phyloP scores from a whole-genome alignment of 1,140 invertebrate species.

The Plodia interpunctella region DNA sequence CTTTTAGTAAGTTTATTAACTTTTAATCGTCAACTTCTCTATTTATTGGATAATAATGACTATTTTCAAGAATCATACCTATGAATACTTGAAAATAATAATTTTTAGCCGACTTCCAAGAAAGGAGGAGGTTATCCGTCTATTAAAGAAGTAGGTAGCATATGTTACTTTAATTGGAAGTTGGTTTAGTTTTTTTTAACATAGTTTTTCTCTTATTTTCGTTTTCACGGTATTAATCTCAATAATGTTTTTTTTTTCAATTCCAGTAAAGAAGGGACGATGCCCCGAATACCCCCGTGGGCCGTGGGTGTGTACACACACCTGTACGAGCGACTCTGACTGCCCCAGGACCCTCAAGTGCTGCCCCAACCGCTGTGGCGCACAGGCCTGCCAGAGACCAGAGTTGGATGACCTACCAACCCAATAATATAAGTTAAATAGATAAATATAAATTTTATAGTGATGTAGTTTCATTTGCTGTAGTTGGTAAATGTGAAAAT shows the following conservation, averaged over 20 bases:
- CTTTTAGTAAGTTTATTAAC: slow-evolving; percentile 32
- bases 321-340: slow-evolving; percentile 77
- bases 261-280: slow-evolving; percentile 75
- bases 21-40: too few species aligned
- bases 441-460: not conserved
- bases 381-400: slow-evolving; percentile 76
- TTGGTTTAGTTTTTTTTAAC: too few species aligned
- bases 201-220: too few species aligned
- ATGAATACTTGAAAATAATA: too few species aligned
- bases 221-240: too few species aligned
- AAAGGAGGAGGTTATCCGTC: too few species aligned
- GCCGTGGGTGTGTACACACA: slow-evolving; percentile 79
- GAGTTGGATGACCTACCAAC: slow-evolving; percentile 13
- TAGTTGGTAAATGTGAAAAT: too few species aligned
- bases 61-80: too few species aligned
- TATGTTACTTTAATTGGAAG: too few species aligned
- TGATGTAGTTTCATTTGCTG: not conserved
- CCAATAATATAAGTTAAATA: not conserved
- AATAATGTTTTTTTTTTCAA: not conserved
- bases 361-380: slow-evolving; percentile 80
- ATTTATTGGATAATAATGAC: too few species aligned
- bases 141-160: too few species aligned
- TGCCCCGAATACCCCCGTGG: slow-evolving; percentile 77
- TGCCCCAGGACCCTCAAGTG: slow-evolving; percentile 78
- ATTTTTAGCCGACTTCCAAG: too few species aligned